Conservation (phyloP, 2,113 vertebrate species). For the Syrmaticus mikado region DNA sequence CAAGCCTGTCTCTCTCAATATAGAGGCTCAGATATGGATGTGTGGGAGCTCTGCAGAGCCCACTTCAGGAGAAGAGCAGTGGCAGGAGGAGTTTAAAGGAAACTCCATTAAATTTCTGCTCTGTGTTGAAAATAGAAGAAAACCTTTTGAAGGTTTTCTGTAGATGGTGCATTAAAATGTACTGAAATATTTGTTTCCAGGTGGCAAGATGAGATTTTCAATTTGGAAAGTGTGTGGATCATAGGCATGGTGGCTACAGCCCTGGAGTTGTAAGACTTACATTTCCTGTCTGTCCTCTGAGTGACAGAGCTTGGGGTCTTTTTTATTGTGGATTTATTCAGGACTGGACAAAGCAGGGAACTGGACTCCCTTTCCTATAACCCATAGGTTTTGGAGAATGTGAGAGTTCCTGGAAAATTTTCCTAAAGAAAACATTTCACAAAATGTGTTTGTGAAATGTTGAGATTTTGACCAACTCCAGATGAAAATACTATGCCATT, state of each 20-base stretch:
- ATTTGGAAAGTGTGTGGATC: background rate
- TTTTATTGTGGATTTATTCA: background rate
- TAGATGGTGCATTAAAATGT: background rate
- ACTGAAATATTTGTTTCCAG: background rate
- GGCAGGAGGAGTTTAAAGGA: background rate
- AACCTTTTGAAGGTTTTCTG: background rate
- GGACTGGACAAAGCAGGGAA: background rate
- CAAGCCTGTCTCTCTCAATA: background rate
- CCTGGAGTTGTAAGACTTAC: background rate
- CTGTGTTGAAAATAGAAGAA: background rate
- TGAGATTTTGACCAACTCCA: background rate
- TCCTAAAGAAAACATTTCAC: background rate
- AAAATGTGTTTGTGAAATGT: background rate
- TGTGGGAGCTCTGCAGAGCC: background rate
- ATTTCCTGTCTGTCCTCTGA: background rate
- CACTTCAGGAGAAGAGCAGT: background rate
- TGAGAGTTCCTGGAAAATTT: background rate
- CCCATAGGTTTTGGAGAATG: background rate
- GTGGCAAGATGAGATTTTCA: background rate
- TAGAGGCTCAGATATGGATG: background rate
- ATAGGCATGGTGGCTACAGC: background rate
- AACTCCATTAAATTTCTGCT: background rate
- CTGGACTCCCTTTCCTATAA: background rate
- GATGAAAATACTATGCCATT: background rate
- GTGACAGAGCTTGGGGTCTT: background rate